Evolutionary conservation across 1,140 invertebrate species (phyloP).

Genomic region (Centruroides sculpturatus): DNA sequence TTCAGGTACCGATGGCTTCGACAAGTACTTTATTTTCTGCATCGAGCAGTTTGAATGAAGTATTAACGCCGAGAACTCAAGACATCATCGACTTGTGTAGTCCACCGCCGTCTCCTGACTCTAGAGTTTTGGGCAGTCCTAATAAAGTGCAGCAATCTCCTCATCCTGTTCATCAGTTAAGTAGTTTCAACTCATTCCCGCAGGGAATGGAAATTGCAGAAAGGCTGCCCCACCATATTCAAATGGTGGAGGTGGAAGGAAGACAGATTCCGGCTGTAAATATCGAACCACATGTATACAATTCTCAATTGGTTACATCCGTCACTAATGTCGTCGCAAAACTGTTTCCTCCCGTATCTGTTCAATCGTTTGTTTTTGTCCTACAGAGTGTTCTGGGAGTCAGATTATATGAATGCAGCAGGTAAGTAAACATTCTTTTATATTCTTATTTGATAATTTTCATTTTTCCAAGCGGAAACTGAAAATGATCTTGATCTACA

Average conservation of each 20-base stretch:
- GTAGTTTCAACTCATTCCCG: background rate
- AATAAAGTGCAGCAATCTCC: background rate
- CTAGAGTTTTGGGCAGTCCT: constrained; percentile 1
- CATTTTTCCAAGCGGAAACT: no score
- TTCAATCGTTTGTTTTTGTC: constrained; percentile 55
- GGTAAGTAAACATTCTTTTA: constrained; percentile 38
- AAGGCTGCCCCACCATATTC: constrained; percentile 48
- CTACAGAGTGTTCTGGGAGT: constrained; percentile 57
- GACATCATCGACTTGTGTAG: constrained; percentile 8
- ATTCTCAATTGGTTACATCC: constrained; percentile 59
- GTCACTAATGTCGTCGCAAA: constrained; percentile 59
- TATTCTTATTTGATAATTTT: no score
- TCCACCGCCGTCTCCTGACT: constrained; percentile 12
- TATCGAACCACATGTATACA: constrained; percentile 62
- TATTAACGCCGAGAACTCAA: background rate
- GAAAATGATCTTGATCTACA: no score
- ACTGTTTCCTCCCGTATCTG: constrained; percentile 57
- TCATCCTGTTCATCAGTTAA: background rate
- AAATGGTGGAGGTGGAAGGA: constrained; percentile 59
- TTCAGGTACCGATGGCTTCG: background rate
- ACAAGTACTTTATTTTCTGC: no score
- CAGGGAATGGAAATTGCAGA: constrained; percentile 11
- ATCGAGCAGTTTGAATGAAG: no score
- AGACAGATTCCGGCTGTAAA: constrained; percentile 67
- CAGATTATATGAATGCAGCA: constrained; percentile 61